These are phyloP conservation scores for Heliconius melpomene DNA, from an alignment of 1,140 invertebrate species.

Conservation along the genomic window DNA sequence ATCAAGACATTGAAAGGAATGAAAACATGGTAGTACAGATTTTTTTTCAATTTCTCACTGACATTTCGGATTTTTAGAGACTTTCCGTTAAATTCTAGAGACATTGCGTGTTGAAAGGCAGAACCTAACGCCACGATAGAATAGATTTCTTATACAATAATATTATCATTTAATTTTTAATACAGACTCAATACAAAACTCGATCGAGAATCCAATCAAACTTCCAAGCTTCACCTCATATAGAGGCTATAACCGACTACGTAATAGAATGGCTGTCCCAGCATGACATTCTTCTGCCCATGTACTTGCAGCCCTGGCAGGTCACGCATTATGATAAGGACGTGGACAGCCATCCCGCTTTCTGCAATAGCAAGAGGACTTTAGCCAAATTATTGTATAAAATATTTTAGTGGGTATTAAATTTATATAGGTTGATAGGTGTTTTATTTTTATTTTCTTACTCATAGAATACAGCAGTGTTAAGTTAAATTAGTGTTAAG, in stretches of 20 bases:
- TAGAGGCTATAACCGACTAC: constrained; percentile 63
- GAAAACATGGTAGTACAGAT: neutral
- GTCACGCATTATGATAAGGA: constrained; percentile 42
- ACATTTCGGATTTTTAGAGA: too few relatives aligned
- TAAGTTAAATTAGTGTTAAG: too few relatives aligned
- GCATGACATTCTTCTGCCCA: constrained; percentile 59
- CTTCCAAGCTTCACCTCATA: constrained; percentile 60
- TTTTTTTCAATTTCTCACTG: neutral
- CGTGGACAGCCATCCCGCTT: constrained; percentile 44
- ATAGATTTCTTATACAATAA: too few relatives aligned
- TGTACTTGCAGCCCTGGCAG: constrained; percentile 60
- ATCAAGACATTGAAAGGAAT: too few relatives aligned
- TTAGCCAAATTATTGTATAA: constrained; percentile 48
- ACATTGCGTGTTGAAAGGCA: too few relatives aligned
- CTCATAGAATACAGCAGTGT: too few relatives aligned
- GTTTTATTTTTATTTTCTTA: neutral
- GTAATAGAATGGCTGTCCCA: constrained; percentile 66
- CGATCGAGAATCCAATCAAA: constrained; percentile 49
- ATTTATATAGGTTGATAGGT: neutral
- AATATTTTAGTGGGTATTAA: constrained; percentile 43
- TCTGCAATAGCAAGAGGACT: constrained; percentile 50
- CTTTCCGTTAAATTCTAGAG: too few relatives aligned
- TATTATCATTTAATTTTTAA: neutral
- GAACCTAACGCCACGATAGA: too few relatives aligned
- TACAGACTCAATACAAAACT: constrained; percentile 41